A percentile compares a stretch with the other conserved stretches of the same genome.
Conservation (phyloP, 1,140 invertebrate genomes). For the Agrypnia vestita region DNA sequence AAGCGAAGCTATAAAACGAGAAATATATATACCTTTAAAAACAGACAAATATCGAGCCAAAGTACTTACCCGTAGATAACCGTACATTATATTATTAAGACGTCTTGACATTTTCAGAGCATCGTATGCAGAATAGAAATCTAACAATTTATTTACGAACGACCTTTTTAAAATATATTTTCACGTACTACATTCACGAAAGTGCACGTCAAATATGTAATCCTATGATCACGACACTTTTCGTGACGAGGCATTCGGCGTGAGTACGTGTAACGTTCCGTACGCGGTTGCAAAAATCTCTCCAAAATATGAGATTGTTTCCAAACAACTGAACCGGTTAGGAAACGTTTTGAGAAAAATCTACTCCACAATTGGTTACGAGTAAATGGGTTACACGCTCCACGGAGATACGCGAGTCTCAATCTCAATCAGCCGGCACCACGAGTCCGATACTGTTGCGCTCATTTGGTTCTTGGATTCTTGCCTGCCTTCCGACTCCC, state of each 20-base stretch:
- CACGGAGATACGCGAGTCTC: not conserved
- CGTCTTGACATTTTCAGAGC: too few species aligned
- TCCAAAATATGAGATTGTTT: constrained; percentile 27
- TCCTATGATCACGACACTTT: constrained; percentile 7
- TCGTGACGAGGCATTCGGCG: not conserved
- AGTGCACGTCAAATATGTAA: not conserved
- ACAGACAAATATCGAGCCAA: too few species aligned
- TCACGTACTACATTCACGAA: too few species aligned
- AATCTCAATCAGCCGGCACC: constrained; percentile 5
- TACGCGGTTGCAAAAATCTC: constrained; percentile 24
- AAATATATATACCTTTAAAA: too few species aligned
- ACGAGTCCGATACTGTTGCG: not conserved
- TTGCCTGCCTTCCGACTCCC: not conserved
- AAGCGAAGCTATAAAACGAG: too few species aligned
- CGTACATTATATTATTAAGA: too few species aligned
- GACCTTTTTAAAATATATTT: too few species aligned
- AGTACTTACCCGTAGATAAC: too few species aligned
- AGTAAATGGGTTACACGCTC: constrained; percentile 34
- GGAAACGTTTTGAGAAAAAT: constrained; percentile 28
- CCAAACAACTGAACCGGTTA: constrained; percentile 4
- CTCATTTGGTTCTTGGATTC: not conserved
- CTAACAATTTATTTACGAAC: too few species aligned
- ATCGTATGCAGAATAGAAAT: too few species aligned
- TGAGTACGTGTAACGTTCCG: constrained; percentile 25
- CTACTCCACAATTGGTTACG: constrained; percentile 20